Conservation (phyloP, 2,888 invertebrate species). For the Ormia ochracea region DNA sequence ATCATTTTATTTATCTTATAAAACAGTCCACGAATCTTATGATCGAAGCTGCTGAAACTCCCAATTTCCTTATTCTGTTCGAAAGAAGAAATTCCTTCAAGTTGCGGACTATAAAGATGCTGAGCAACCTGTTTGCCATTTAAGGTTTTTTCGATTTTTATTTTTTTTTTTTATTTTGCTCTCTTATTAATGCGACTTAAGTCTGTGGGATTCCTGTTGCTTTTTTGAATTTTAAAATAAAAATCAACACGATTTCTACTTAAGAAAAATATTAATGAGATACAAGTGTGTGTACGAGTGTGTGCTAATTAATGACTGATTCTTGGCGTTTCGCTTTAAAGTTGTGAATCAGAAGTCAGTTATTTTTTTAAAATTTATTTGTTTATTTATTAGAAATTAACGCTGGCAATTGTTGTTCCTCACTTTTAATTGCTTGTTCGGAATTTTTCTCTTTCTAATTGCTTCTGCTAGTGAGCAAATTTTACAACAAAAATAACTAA, state of each 20-base stretch:
- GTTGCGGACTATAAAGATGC: not conserved
- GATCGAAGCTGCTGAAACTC: no score
- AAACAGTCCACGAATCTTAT: no score
- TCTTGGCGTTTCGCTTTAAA: not conserved
- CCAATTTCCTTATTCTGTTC: no score
- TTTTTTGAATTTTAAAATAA: not conserved
- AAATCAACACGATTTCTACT: no score
- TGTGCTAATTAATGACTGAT: slow-evolving; percentile 18
- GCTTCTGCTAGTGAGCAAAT: no score
- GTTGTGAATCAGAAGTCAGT: not conserved
- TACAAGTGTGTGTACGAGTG: no score
- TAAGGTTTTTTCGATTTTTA: not conserved
- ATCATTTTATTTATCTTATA: no score
- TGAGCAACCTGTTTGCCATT: not conserved
- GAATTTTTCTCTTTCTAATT: no score
- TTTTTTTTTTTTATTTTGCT: not conserved
- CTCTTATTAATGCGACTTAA: not conserved
- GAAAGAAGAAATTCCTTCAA: not conserved
- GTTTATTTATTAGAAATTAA: not conserved
- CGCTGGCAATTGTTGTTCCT: not conserved
- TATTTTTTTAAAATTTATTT: not conserved
- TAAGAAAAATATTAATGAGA: no score
- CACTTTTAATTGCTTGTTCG: not conserved
- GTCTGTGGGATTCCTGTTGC: not conserved
- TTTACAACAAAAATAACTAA: no score